Conservation (phyloP, 2,888 invertebrate genomes). For the Chydorus sphaericus region DNA sequence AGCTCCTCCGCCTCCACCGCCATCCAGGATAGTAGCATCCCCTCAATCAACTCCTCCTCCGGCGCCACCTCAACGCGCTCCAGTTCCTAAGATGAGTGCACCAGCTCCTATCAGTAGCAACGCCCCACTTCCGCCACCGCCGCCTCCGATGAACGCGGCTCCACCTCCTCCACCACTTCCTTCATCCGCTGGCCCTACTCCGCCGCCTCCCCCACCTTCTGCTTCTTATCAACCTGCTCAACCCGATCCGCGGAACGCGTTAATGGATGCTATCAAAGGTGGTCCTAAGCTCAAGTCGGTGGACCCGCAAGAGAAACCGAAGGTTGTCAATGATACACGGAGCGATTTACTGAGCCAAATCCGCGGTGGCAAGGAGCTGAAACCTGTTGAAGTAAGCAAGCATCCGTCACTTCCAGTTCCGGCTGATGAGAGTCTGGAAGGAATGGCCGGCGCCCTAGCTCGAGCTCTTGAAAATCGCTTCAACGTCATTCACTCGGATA, state of each 20-base stretch:
- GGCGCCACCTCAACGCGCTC: slow-evolving; percentile 19
- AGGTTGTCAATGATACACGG: slow-evolving; percentile 27
- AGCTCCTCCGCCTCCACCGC: slow-evolving; percentile 23
- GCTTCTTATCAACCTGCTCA: slow-evolving; percentile 19
- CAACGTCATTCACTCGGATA: slow-evolving; percentile 60
- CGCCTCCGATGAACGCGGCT: slow-evolving; percentile 17
- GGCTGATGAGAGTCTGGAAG: slow-evolving; percentile 36
- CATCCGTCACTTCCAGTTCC: background rate
- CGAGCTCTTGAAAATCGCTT: slow-evolving; percentile 70
- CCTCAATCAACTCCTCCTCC: slow-evolving; percentile 22
- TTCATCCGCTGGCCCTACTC: slow-evolving; percentile 18
- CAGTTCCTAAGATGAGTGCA: slow-evolving; percentile 17
- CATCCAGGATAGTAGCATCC: slow-evolving; percentile 18
- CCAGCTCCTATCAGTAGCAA: slow-evolving; percentile 18
- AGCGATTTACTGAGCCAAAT: slow-evolving; percentile 73
- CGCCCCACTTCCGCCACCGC: slow-evolving; percentile 23
- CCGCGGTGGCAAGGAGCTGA: slow-evolving; percentile 64
- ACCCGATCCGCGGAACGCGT: slow-evolving; percentile 46
- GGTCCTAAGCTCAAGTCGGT: slow-evolving; percentile 48
- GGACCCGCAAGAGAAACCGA: background rate
- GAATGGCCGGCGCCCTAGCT: slow-evolving; percentile 74
- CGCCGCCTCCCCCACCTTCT: slow-evolving; percentile 18
- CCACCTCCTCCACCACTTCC: slow-evolving; percentile 21
- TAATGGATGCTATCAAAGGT: slow-evolving; percentile 72
- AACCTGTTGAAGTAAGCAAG: slow-evolving; percentile 37